Evolutionary conservation across 2,113 vertebrate species (phyloP).

Genomic region (Callipepla squamata): DNA sequence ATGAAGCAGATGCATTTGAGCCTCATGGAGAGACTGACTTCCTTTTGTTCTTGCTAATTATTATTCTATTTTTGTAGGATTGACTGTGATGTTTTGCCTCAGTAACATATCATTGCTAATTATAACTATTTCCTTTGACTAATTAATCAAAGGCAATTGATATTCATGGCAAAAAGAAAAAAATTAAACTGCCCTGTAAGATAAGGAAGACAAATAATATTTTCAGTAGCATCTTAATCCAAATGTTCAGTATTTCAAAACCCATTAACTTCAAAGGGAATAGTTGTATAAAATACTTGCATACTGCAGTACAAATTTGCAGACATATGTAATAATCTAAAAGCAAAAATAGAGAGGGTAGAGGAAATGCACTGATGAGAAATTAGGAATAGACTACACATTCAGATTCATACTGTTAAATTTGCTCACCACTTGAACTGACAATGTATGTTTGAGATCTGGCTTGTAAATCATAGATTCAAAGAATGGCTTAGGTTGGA

Average conservation of each 20-base stretch:
- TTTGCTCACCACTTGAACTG: background rate
- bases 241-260: background rate
- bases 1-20: background rate
- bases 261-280: background rate
- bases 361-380: background rate
- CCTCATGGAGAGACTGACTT: background rate
- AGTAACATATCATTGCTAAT: background rate
- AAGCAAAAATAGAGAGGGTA: background rate
- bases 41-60: background rate
- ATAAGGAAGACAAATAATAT: background rate
- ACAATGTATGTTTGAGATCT: background rate
- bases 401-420: background rate
- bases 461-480: background rate
- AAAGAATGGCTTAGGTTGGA: background rate
- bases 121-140: background rate
- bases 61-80: background rate
- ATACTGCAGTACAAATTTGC: background rate
- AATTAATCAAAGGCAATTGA: background rate
- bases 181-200: background rate
- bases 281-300: background rate
- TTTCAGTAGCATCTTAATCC: background rate
- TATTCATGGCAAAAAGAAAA: background rate
- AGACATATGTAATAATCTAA: background rate
- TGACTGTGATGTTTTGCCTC: background rate
- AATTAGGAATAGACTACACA: background rate